Base-by-base conservation (phyloP, 2,888 invertebrate species). In the Papilio demoleus region DNA sequence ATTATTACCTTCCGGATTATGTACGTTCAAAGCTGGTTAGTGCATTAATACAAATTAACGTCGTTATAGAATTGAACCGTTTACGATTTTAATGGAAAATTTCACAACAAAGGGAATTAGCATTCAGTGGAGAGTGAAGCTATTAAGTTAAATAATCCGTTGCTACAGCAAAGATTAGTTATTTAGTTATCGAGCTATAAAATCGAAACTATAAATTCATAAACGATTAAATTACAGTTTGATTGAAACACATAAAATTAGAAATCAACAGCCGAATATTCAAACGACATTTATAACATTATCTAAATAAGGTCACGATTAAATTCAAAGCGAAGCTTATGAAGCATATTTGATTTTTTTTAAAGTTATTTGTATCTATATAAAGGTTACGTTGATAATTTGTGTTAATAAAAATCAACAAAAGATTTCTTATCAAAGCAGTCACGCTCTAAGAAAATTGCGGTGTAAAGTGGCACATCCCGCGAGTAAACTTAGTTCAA, bases 391-490 rank as follows among this genome's bases (percentile, higher is more conserved):
- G 4, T 58, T 1, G 8, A n/a, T 38, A 59, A 59, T 19, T 17
- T 31, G 45, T 12, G 2, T 42, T 12, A 22, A 36, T 22, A 59
- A 59, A 59, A 17, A 60, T 40, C n/a, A 40, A 60, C 60, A 40
- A 60, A 56, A 56, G 60, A 60, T 31, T 56, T 56, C 53, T 56
- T 31, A 64, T 9, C 12, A n/a, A 40, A 64, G 64, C 17, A 17
- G n/a, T 40, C 53, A 53, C 27, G 64, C 22, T 38, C 64, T 50
- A 38, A 24, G 53, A 36, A 53, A 64, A 64, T 64, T 40, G 64
- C 64, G 53, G 40, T 64, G 53, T 64, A 53, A 64, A 64, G 50
- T 53, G 53, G 38, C 53, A 40, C 64, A 64, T 53, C 53, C 64
- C 53, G 9, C 27, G 64, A 27, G 53, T n/a, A 40, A 64, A 53